Evolutionary conservation across 2,888 invertebrate genomes (phyloP).

Genomic region (Agrochola lychnidis): DNA sequence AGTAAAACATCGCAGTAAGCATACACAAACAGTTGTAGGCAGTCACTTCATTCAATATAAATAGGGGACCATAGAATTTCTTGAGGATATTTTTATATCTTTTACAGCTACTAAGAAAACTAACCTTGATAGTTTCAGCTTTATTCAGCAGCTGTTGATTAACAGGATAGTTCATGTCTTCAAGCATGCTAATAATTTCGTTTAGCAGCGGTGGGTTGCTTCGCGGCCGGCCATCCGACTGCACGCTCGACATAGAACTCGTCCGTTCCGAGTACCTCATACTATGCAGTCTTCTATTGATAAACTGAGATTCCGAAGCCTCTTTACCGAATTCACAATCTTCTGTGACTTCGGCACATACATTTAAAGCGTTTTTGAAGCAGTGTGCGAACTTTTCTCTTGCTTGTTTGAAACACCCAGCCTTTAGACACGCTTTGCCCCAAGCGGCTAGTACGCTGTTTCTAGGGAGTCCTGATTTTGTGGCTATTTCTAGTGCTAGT

Average conservation of each 20-base stretch:
- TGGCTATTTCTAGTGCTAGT: slow-evolving; percentile 95
- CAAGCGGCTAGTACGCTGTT: slow-evolving; percentile 96
- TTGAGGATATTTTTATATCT: not conserved
- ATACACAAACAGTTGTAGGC: too few species aligned
- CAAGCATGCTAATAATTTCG: slow-evolving; percentile 93
- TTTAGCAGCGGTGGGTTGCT: slow-evolving; percentile 93
- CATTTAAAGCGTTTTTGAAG: slow-evolving; percentile 82
- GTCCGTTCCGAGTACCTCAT: slow-evolving; percentile 78
- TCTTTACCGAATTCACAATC: slow-evolving; percentile 85
- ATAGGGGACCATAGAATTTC: too few species aligned
- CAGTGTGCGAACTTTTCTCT: slow-evolving; percentile 93
- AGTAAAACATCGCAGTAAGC: too few species aligned
- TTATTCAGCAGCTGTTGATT: slow-evolving; percentile 87
- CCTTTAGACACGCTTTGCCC: slow-evolving; percentile 95
- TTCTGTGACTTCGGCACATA: slow-evolving; percentile 80
- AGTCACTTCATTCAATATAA: too few species aligned
- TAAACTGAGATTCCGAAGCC: slow-evolving; percentile 80
- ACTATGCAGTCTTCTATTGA: slow-evolving; percentile 78
- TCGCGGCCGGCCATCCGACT: slow-evolving; percentile 88
- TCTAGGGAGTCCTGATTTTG: slow-evolving; percentile 95
- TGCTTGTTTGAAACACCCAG: slow-evolving; percentile 94
- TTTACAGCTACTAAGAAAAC: not conserved
- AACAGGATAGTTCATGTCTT: slow-evolving; percentile 90
- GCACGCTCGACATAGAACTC: slow-evolving; percentile 79
- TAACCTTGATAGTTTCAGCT: slow-evolving; percentile 86